Conservation (phyloP, 2,888 invertebrate species). For the Leptura quadrifasciata region DNA sequence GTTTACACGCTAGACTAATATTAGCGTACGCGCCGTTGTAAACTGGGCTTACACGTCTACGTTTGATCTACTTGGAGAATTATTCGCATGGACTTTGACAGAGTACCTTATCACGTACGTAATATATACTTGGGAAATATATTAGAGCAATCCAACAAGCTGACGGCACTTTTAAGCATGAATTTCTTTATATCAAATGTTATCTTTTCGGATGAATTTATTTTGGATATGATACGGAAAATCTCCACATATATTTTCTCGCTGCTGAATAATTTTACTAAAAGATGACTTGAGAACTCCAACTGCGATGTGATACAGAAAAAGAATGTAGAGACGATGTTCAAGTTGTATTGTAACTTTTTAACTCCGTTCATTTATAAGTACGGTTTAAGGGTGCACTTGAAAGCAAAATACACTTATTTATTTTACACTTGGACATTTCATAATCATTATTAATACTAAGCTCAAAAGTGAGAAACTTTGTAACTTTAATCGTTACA, state of each 20-base stretch:
- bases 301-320: neutral
- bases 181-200: constrained; percentile 39
- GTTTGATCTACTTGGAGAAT: constrained; percentile 41
- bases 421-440: too few species aligned
- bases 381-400: too few species aligned
- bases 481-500: too few species aligned
- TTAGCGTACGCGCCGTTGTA: constrained; percentile 30
- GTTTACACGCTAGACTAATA: constrained; percentile 42
- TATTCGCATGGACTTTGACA: constrained; percentile 44
- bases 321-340: too few species aligned
- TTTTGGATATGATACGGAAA: constrained; percentile 27
- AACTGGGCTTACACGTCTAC: constrained; percentile 36
- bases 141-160: constrained; percentile 38
- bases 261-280: constrained; percentile 7
- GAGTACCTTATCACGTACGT: constrained; percentile 44
- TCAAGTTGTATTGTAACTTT: too few species aligned
- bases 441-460: too few species aligned
- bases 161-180: constrained; percentile 40
- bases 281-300: neutral
- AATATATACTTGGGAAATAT: constrained; percentile 39
- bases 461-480: too few species aligned
- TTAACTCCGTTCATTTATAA: too few species aligned
- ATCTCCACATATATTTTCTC: constrained; percentile 6
- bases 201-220: constrained; percentile 36
- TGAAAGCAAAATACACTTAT: too few species aligned